Evolutionary conservation across 1,140 invertebrate species (phyloP), one percentile per base, ranked within the genome.

Genomic region (Aricia agestis): DNA sequence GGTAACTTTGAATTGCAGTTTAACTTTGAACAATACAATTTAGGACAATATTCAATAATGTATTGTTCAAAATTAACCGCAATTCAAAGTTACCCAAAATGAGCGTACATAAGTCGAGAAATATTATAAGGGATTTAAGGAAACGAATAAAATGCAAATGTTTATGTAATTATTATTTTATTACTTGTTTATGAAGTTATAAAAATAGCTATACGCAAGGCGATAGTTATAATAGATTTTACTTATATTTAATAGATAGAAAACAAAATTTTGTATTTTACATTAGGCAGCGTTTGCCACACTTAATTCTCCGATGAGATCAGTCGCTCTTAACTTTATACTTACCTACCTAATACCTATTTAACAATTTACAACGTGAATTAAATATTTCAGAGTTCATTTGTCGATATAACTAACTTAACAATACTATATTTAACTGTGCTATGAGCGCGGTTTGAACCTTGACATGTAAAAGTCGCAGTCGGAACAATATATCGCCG

Each of bases 381-480:
- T 71, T 70, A 74, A 68, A 67, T 69, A 68, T 32, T 36, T 32
- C 58, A 69, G 10, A 63, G 59, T 69, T 69, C 36, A 18, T 69
- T 52, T 63, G 59, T 41, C 11, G 13, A 18, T 45, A 67, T 15
- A 67, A 11, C 10, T 45, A 45, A 45, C 6, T 52, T 61, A 59
- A 36, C 25, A 36, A 25, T 69, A 69, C 9, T 15, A 13, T 69
- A 61, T 59, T 36, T 18, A 59, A 18, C 61, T n/a, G 70, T 79
- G 82, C 84, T 89, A 91, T 73, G 87, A 85, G 52, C 85, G 82
- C 9, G 94, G 95, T 78, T 95, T 94, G 82, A 97, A 97, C 78
- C 96, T 93, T 41, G 97, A 97, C 95, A 98, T 96, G 81, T 98
- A 98, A 92, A 96, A 97, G 82, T 97, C 96, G 89, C 97, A 98